A percentile compares a stretch with the other conserved stretches of the same genome.
phyloP scores from a whole-genome alignment of 2,888 invertebrate species.

The Arrhopalites spinosus region DNA sequence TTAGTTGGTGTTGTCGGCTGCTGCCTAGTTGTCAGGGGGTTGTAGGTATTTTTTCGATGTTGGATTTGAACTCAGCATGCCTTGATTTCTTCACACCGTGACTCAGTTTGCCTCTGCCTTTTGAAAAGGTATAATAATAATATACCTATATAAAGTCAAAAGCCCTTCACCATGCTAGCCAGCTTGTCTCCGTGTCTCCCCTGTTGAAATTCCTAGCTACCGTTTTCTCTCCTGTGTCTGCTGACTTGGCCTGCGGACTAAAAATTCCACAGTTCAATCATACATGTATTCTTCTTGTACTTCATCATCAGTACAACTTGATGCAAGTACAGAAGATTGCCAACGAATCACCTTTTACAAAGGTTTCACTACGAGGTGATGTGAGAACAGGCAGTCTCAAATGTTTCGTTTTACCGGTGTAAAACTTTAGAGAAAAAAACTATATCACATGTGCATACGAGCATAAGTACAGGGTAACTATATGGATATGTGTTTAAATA shows the following conservation, averaged over 20 bases:
- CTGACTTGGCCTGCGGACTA: constrained; percentile 44
- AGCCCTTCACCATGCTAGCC: constrained; percentile 37
- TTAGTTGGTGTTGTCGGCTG: constrained; percentile 29
- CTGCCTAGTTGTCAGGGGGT: constrained; percentile 31
- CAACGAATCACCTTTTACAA: constrained; percentile 5
- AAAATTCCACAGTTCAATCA: constrained; percentile 45
- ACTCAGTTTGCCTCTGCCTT: constrained; percentile 43
- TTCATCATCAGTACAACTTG: background rate
- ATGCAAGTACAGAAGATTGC: background rate
- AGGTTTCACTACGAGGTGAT: background rate
- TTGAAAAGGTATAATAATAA: constrained; percentile 37
- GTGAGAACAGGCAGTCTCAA: background rate
- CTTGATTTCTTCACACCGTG: constrained; percentile 55
- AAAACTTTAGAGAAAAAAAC: background rate
- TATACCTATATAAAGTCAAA: constrained; percentile 32
- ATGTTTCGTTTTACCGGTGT: constrained; percentile 5
- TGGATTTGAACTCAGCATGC: constrained; percentile 54
- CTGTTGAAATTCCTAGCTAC: constrained; percentile 55
- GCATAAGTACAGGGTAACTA: background rate
- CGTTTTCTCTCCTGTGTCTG: constrained; percentile 40
- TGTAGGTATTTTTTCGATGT: constrained; percentile 45
- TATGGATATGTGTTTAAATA: constrained; percentile 11
- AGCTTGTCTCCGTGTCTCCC: constrained; percentile 55
- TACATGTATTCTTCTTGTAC: constrained; percentile 2
- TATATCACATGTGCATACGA: background rate